Evolutionary conservation across 2,797 vertebrate genomes (phyloP).

Genomic region (Amniataba percoides): DNA sequence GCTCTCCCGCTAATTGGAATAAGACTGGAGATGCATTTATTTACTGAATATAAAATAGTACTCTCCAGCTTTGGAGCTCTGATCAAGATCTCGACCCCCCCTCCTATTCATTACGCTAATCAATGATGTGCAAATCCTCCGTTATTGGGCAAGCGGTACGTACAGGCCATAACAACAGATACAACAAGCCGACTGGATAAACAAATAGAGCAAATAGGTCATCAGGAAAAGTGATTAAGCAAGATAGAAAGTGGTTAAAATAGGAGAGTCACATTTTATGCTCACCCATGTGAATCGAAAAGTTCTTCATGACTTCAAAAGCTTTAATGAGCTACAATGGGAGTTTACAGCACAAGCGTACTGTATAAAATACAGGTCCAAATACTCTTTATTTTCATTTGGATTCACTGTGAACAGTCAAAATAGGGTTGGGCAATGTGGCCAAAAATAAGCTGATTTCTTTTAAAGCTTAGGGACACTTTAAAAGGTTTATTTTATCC

Average conservation of each 20-base stretch:
- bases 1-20: constrained; percentile 80
- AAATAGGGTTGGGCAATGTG: neutral
- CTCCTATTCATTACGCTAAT: constrained; percentile 57
- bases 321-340: neutral
- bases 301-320: neutral
- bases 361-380: neutral
- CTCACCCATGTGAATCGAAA: constrained; percentile 4
- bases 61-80: constrained; percentile 29
- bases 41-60: constrained; percentile 58
- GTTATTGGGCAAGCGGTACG: neutral
- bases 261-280: constrained; percentile 13
- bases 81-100: constrained; percentile 54
- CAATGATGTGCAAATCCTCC: constrained; percentile 57
- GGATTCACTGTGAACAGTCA: neutral
- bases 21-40: constrained; percentile 70
- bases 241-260: constrained; percentile 8
- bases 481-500: neutral
- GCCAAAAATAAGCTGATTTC: neutral
- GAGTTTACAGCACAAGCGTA: neutral
- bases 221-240: constrained; percentile 26
- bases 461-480: neutral
- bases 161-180: constrained; percentile 9
- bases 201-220: constrained; percentile 27
- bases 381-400: neutral
- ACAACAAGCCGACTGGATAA: constrained; percentile 18